These are phyloP conservation scores for Chrysomela aeneicollis DNA, from an alignment of 2,888 invertebrate species.

Conservation along the genomic window DNA sequence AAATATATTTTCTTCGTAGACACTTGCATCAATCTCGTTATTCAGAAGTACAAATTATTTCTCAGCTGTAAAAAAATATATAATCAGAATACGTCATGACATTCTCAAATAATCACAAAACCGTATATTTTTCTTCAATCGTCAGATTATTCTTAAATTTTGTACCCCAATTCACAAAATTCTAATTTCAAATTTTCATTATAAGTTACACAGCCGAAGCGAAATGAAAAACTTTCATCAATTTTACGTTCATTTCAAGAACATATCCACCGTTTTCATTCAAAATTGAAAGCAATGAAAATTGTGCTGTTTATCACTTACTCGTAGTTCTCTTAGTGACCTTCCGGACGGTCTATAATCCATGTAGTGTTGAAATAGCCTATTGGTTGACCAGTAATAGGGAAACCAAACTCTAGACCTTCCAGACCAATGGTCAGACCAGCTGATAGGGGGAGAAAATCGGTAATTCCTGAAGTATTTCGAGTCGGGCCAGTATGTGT, in stretches of 20 bases:
- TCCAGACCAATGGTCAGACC: conserved; percentile 45
- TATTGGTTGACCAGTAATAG: conserved; percentile 49
- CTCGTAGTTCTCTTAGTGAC: conserved; percentile 51
- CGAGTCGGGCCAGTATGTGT: conserved; percentile 49
- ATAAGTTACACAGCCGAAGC: no score
- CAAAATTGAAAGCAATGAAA: no score
- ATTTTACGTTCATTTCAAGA: no score
- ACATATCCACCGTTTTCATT: no score
- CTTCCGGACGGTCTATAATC: conserved; percentile 48
- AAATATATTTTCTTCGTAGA: no score
- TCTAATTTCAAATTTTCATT: no score
- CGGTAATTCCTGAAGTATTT: conserved; percentile 49
- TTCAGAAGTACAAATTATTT: conserved; percentile 47
- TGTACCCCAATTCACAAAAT: no score
- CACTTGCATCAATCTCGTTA: neutral
- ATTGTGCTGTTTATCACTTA: no score
- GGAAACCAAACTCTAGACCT: conserved; percentile 49
- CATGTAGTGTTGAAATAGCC: conserved; percentile 48
- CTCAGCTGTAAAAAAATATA: conserved; percentile 44
- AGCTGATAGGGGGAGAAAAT: conserved; percentile 47
- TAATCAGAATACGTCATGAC: neutral
- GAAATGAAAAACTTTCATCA: no score
- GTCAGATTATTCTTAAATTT: no score
- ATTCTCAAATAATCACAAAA: neutral
- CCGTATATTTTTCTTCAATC: no score